Base-by-base conservation (phyloP, 2,888 invertebrate species). In the Nymphalis urticae region DNA sequence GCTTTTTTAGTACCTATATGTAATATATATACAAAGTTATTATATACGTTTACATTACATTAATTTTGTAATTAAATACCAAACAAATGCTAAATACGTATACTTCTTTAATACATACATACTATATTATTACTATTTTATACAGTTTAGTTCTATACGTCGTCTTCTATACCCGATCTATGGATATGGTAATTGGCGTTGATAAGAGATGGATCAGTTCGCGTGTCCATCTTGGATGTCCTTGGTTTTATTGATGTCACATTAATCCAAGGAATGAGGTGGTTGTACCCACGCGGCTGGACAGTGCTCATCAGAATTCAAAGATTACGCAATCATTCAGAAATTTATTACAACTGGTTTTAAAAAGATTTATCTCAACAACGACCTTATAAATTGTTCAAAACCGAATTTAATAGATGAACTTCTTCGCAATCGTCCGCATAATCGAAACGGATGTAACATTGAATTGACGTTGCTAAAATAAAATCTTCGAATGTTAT, bases 171-270 rank as follows among this genome's bases (percentile, higher is more conserved):
- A 42, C 3, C 42, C 42, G 42, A 42, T 42, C 42, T 42, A 36
- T 58, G 9, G 36, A 2, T 60, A 47, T 60, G 24, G 48, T 54
- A 66, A 53, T 66, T 54, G 32, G 19, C 16, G 48, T 56, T 36
- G 56, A 62, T 50, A 24, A 56, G 42, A 62, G 62, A 50, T 62
- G 19, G 27, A 21, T 13, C 19, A 61, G 47, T 47, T 58, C 21
- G 58, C 48, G 48, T 62, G 47, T 32, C 27, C 27, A 32, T 58
- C 48, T 72, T 76, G 67, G 64, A 58, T 72, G 87, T 83, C 89
- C 90, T 90, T 89, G 86, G 75, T 80, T 86, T 88, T 87, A 85
- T 88, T 80, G 84, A 76, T 84, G 83, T 83, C 82, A 80, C 77
- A 75, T 75, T 80, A 77, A 79, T 82, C 80, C 78, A 80, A 77